These are phyloP conservation scores for Druon quercuslanigerum DNA, from an alignment of 1,140 invertebrate species.

Conservation along the genomic window DNA sequence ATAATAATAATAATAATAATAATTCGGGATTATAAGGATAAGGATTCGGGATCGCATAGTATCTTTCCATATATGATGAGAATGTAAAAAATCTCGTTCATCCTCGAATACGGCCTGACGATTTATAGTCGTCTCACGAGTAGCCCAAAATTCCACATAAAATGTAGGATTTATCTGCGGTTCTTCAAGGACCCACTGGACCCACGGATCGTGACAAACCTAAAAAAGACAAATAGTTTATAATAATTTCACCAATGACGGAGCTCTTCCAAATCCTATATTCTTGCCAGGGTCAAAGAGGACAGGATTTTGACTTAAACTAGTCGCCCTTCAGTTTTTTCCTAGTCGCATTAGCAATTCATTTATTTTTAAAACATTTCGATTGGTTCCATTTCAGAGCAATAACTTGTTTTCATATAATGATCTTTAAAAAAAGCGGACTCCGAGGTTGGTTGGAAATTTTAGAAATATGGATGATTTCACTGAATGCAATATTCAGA, in stretches of 20 bases:
- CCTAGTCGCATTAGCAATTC: background rate
- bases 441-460: background rate
- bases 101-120: too few relatives aligned
- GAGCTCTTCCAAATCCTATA: conserved; percentile 1
- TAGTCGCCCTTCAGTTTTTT: background rate
- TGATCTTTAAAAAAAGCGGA: background rate
- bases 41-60: too few relatives aligned
- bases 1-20: too few relatives aligned
- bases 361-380: background rate
- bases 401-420: background rate
- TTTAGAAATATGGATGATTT: too few relatives aligned
- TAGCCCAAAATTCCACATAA: conserved; percentile 7
- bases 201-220: background rate
- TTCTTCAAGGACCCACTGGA: background rate
- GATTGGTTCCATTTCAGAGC: background rate
- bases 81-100: conserved; percentile 1
- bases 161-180: conserved; percentile 10
- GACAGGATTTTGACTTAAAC: background rate
- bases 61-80: background rate
- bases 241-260: conserved; percentile 21
- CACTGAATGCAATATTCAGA: too few relatives aligned
- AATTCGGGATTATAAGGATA: too few relatives aligned
- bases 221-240: conserved; percentile 20
- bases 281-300: conserved; percentile 20
- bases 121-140: too few relatives aligned